phyloP scores from a whole-genome alignment of 2,113 vertebrate genomes.

The Catharus bicknelli region DNA sequence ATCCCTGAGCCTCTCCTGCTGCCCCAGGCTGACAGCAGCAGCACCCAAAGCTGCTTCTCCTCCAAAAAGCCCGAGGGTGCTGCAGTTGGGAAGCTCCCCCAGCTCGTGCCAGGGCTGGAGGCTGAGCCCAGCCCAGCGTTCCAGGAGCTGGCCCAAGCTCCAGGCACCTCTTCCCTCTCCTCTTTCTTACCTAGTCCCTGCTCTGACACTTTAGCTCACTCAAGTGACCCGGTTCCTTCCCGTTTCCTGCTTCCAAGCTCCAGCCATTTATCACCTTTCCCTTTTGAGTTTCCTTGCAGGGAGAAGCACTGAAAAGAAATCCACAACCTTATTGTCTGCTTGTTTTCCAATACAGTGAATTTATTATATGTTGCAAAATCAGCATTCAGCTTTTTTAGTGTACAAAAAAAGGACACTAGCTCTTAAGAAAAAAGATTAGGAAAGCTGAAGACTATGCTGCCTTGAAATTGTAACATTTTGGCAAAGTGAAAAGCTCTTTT shows the following conservation, averaged over 20 bases:
- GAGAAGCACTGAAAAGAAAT: conserved; percentile 18
- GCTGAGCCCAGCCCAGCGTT: neutral
- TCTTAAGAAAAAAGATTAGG: conserved; percentile 75
- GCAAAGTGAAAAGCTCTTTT: conserved; percentile 77
- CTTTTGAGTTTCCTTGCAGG: neutral
- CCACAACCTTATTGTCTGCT: neutral
- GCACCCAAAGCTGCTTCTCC: neutral
- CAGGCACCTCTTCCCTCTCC: neutral
- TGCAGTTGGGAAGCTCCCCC: neutral
- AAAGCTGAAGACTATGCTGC: conserved; percentile 67
- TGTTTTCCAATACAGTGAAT: conserved; percentile 72
- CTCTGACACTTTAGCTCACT: neutral
- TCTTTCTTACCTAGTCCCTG: neutral
- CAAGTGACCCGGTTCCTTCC: neutral
- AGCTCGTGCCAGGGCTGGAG: neutral
- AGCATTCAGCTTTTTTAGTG: conserved; percentile 74
- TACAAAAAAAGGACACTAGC: conserved; percentile 73
- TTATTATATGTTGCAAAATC: conserved; percentile 79
- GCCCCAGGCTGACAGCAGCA: neutral
- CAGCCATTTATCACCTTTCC: conserved; percentile 19
- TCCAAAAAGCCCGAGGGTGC: accelerated
- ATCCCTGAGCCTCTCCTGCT: neutral
- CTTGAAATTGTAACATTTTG: conserved; percentile 75
- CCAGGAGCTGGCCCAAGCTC: neutral
- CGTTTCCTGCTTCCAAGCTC: neutral